Base-by-base conservation (phyloP, 2,888 invertebrate genomes). In the Orchesellides sinensis region DNA sequence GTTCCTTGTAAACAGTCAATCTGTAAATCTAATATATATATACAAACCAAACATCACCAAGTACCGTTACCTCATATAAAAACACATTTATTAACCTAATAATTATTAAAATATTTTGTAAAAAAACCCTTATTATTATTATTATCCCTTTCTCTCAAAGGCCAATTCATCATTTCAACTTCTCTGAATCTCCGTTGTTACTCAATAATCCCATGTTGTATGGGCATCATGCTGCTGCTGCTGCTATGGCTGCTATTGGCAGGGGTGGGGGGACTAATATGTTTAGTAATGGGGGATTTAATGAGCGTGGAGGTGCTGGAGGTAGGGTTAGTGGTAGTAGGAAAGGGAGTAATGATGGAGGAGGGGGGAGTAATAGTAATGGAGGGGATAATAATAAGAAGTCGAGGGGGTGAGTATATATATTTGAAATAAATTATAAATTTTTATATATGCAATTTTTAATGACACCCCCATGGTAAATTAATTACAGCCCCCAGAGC, bases 121-220 rank as follows among this genome's bases (percentile, higher is more conserved):
- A n/a, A n/a, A n/a, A n/a, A n/a, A n/a, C n/a, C n/a, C n/a, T n/a
- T n/a, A n/a, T n/a, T n/a, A n/a, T n/a, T n/a, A n/a, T n/a, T n/a
- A n/a, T n/a, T n/a, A n/a, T n/a, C n/a, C n/a, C n/a, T n/a, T n/a
- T n/a, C n/a, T n/a, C n/a, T n/a, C n/a, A n/a, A n/a, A n/a, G n/a
- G n/a, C n/a, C n/a, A n/a, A n/a, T n/a, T n/a, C n/a, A n/a, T n/a
- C n/a, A n/a, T n/a, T n/a, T n/a, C n/a, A n/a, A n/a, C n/a, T n/a
- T n/a, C n/a, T n/a, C n/a, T n/a, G n/a, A n/a, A n/a, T n/a, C n/a
- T n/a, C 93, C 96, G 0, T 96, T 96, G 90, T 90, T 73, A 14
- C 77, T 87, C n/a, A 80, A 75, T 32, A 85, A 77, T 66, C 85
- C 87, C 17, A 73, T 86, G 80, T 1, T 77, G 6, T 77, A 77